phyloP scores from a whole-genome alignment of 1,140 invertebrate species.

The Calliphora vicina region DNA sequence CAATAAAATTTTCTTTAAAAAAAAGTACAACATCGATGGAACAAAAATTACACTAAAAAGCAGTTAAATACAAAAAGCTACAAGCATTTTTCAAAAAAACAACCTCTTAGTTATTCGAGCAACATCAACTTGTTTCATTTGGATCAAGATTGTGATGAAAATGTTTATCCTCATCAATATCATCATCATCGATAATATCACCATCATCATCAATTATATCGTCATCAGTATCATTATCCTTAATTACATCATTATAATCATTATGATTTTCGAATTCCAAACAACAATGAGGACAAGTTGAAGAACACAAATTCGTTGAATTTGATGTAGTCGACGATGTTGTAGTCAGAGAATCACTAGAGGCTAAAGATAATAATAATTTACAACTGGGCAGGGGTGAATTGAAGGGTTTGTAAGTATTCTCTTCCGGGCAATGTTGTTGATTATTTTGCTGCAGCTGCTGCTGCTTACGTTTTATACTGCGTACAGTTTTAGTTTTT shows the following conservation, averaged over 20 bases:
- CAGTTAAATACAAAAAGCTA: background rate
- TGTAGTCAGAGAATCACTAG: constrained; percentile 31
- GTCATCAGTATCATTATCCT: background rate
- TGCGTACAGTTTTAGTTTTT: constrained; percentile 54
- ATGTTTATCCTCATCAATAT: background rate
- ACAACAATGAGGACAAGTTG: constrained; percentile 28
- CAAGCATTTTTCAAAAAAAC: constrained; percentile 6
- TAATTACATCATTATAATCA: background rate
- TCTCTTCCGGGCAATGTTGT: background rate
- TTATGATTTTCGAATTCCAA: constrained; percentile 29
- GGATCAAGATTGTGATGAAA: background rate
- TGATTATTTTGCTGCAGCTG: constrained; percentile 39
- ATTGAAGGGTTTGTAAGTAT: background rate
- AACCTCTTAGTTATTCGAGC: constrained; percentile 20
- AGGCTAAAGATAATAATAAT: constrained; percentile 51
- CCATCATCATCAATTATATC: background rate
- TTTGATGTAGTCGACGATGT: background rate
- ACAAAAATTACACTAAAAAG: background rate
- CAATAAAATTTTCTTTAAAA: background rate
- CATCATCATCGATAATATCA: background rate
- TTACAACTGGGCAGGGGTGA: constrained; percentile 43
- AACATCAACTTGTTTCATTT: constrained; percentile 35
- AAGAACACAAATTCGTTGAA: background rate
- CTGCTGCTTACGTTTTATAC: constrained; percentile 53
- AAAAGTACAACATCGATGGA: background rate